Base-by-base conservation (phyloP, 2,113 vertebrate genomes). In the Lasiurus borealis region DNA sequence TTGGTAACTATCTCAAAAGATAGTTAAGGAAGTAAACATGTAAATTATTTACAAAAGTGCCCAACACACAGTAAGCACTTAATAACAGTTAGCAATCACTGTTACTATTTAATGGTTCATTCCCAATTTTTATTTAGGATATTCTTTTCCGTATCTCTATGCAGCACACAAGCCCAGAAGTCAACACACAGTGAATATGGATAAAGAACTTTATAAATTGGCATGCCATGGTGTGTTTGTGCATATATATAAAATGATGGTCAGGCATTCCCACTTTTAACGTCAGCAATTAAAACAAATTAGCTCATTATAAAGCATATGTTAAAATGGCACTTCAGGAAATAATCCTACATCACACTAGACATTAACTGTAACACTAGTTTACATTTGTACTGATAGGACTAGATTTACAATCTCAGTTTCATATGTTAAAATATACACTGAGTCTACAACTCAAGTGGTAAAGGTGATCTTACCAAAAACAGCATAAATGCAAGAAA, bases 241-340 rank as follows among this genome's bases (percentile, higher is more conserved):
- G 54, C 15, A 15, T 52, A 62, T 31, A 15, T 44, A n/a, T 23
- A 31, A 64, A 83, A 78, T 25, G 52, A 76, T 8, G 50, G 2
- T 54, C 40, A 40, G 59, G 57, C 3, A 93, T 34, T 66, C 52
- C 76, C 15, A 48, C 29, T 91, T 77, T 80, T 46, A 19, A 89
- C 66, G 13, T 29, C n/a, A 91, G 80, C 90, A 80, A 62, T 78
- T 62, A 68, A 87, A n/a, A 80, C 21, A 46, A 77, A 68, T 46
- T 34, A 89, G 62, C 46, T 94, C 57, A 15, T 90, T 66, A 72
- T 52, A 21, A 94, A 85, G 90, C 27, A 36, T 2, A 82, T 87
- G 5, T 46, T 71, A 19, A 86, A 94, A 91, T 80, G 18, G 4
- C 2, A 7, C n/a, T 71, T 75, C 40, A 25, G 54, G 25, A 80